These are phyloP conservation scores for Tineola bisselliella DNA, from an alignment of 2,888 invertebrate species.

Conservation along the genomic window DNA sequence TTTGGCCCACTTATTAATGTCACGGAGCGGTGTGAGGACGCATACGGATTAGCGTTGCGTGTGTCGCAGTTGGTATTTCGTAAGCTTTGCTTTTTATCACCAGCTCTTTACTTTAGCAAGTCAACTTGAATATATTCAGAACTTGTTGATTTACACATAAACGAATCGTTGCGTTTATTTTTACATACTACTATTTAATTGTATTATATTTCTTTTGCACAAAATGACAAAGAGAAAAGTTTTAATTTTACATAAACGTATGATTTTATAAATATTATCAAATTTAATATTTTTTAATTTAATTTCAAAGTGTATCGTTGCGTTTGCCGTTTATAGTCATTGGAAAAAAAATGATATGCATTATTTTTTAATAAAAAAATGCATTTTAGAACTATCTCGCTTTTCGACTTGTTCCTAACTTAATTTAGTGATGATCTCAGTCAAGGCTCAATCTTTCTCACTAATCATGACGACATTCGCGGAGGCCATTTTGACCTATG, in stretches of 20 bases:
- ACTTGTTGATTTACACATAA: neutral
- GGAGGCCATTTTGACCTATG: neutral
- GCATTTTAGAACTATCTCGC: neutral
- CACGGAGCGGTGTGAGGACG: neutral
- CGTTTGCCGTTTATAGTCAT: neutral
- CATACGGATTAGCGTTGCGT: neutral
- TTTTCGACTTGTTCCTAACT: neutral
- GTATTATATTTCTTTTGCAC: too few relatives aligned
- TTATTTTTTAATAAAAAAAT: neutral
- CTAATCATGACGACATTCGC: neutral
- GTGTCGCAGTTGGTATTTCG: neutral
- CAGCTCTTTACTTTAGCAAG: neutral
- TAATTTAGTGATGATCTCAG: neutral
- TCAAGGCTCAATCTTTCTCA: neutral
- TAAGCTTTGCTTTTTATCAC: neutral
- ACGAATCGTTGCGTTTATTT: too few relatives aligned
- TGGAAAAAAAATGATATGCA: neutral
- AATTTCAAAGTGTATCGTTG: too few relatives aligned
- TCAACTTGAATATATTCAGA: neutral
- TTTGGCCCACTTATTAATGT: neutral
- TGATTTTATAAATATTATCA: too few relatives aligned
- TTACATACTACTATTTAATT: too few relatives aligned
- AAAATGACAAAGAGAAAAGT: too few relatives aligned
- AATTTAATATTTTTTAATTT: too few relatives aligned
- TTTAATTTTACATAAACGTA: too few relatives aligned